Conservation (phyloP, 1,140 invertebrate genomes). For the Trissolcus basalis region DNA sequence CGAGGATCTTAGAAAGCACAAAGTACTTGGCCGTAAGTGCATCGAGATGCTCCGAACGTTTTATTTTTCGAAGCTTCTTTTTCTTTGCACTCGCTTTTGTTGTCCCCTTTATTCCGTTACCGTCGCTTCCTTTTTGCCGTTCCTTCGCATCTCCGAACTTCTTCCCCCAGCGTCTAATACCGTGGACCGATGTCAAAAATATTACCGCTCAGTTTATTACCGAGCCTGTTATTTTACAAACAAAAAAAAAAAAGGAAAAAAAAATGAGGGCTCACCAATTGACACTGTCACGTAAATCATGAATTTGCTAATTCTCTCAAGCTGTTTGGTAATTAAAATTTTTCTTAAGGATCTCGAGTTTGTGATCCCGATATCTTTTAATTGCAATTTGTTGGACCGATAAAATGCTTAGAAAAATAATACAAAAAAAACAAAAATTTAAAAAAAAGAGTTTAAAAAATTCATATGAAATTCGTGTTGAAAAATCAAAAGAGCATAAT, state of each 20-base stretch:
- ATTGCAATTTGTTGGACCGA: too few species aligned
- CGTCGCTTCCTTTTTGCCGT: slow-evolving; percentile 4
- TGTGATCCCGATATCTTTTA: too few species aligned
- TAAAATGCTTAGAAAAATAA: too few species aligned
- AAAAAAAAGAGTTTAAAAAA: too few species aligned
- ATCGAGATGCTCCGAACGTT: slow-evolving; percentile 49
- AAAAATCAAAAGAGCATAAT: too few species aligned
- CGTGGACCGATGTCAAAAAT: slow-evolving; percentile 39
- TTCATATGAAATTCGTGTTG: too few species aligned
- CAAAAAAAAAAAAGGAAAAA: background rate
- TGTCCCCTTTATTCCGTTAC: slow-evolving; percentile 29
- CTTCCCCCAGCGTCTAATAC: slow-evolving; percentile 16
- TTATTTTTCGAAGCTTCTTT: slow-evolving; percentile 44
- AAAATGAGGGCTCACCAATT: background rate
- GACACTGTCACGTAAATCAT: too few species aligned
- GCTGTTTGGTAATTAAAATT: too few species aligned
- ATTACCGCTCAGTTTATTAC: slow-evolving; percentile 21
- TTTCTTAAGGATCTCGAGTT: too few species aligned
- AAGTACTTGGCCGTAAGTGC: slow-evolving; percentile 55
- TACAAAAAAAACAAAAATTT: too few species aligned
- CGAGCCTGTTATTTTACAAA: slow-evolving; percentile 1
- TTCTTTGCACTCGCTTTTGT: slow-evolving; percentile 38
- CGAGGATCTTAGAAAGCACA: slow-evolving; percentile 55
- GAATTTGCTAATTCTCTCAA: too few species aligned
- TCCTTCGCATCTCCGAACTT: slow-evolving; percentile 23